These are phyloP conservation scores for Phoronis australis DNA, from an alignment of 2,888 invertebrate species.

Conservation along the genomic window DNA sequence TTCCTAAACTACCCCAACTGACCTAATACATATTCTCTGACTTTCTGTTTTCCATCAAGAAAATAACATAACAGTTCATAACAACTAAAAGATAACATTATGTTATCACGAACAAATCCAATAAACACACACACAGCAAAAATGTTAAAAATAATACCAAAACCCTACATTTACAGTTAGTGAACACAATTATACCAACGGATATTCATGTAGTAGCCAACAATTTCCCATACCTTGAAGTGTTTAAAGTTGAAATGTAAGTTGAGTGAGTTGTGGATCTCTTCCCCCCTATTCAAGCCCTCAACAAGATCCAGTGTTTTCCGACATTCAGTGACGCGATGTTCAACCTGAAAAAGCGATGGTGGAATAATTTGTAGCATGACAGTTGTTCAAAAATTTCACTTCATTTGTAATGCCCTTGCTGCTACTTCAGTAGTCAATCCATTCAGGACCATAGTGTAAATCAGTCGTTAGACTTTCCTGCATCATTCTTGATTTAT, in stretches of 20 bases:
- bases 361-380: no score
- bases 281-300: slow-evolving; percentile 55
- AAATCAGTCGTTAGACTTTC: no score
- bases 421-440: no score
- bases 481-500: no score
- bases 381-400: no score
- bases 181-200: no score
- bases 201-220: no score
- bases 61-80: not conserved
- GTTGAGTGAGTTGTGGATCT: slow-evolving; percentile 56
- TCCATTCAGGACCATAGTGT: no score
- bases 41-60: no score
- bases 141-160: not conserved
- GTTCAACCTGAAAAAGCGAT: slow-evolving; percentile 52
- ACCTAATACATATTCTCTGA: no score
- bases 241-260: slow-evolving; percentile 45
- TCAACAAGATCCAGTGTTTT: slow-evolving; percentile 56
- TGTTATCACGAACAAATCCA: not conserved
- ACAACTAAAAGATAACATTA: not conserved
- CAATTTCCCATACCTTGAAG: slow-evolving; percentile 43
- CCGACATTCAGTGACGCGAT: slow-evolving; percentile 57
- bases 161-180: not conserved
- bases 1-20: no score
- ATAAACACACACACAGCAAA: not conserved
- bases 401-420: no score